Base-by-base conservation (phyloP, 2,888 invertebrate genomes). In the Autographa pulchrina region DNA sequence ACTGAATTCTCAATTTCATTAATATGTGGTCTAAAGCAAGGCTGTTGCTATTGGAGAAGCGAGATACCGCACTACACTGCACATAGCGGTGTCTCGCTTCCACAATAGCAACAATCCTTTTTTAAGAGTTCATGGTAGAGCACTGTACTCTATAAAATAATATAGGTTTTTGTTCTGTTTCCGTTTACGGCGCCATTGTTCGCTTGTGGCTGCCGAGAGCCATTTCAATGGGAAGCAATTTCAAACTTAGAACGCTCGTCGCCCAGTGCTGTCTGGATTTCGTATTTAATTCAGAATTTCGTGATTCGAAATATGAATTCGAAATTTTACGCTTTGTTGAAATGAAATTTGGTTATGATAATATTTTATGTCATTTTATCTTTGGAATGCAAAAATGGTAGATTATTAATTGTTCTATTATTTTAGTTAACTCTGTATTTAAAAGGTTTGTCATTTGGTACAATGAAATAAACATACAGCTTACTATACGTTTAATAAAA, bases 221-320 rank as follows among this genome's bases (percentile, higher is more conserved):
- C 18, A 25, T 69, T 54, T 88, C 86, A 90, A 90, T 88, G 83
- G 89, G 88, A 90, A 91, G 90, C 86, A 90, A 91, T 91, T 91
- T 89, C 75, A 85, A 90, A 90, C 88, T 89, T 85, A 82, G 83
- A 86, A 84, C 81, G 74, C 75, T 63, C 60, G 61, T 72, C 74
- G 66, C 74, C 78, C 67, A 65, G 74, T 70, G 78, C 75, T 71
- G 74, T 74, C 74, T 71, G 70, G 72, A 79, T 83, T 79, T 78
- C 38, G 70, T 78, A 85, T 80, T 75, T 79, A 85, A 78, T 83
- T 78, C 68, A 56, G 62, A 75, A 68, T 58, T 77, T 61, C 64
- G 71, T 76, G 68, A 80, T 84, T 69, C 80, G 75, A 78, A 83
- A 75, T 77, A 76, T 74, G 65, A 77, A 77, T 72, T 77, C 62